Percentiles rank a stretch among this genome's conserved stretches.
These are phyloP conservation scores for Conomelus anceps DNA, from an alignment of 2,888 invertebrate genomes.

Conservation along the genomic window DNA sequence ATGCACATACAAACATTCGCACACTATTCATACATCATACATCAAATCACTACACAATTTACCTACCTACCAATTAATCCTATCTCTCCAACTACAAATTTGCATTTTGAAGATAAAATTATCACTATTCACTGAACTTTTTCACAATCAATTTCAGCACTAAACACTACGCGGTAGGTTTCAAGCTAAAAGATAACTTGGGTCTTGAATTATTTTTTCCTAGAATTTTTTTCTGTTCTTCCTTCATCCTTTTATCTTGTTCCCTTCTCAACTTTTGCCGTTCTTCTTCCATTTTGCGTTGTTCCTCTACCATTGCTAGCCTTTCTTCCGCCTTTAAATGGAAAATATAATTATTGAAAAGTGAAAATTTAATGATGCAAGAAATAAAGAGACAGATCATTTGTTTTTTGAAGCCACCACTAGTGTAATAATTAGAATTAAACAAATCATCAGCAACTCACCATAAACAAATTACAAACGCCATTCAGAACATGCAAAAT, in stretches of 20 bases:
- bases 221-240: constrained; percentile 93
- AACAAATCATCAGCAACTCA: no score
- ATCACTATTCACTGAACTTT: background rate
- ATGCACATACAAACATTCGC: background rate
- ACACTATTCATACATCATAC: background rate
- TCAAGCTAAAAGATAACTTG: constrained; percentile 85
- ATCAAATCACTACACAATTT: background rate
- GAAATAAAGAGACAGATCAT: no score
- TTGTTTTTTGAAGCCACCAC: no score
- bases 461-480: no score
- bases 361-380: background rate
- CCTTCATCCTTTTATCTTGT: constrained; percentile 84
- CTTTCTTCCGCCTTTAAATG: constrained; percentile 86
- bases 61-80: background rate
- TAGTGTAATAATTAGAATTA: no score
- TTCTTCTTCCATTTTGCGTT: constrained; percentile 92
- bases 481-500: no score
- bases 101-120: background rate
- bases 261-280: constrained; percentile 87
- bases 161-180: constrained; percentile 46
- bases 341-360: background rate
- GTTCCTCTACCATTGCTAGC: constrained; percentile 93
- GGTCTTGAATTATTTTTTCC: constrained; percentile 96
- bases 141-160: background rate
- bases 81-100: background rate